Base-by-base conservation (phyloP, 2,113 vertebrate species). In the Seriola rivoliana region DNA sequence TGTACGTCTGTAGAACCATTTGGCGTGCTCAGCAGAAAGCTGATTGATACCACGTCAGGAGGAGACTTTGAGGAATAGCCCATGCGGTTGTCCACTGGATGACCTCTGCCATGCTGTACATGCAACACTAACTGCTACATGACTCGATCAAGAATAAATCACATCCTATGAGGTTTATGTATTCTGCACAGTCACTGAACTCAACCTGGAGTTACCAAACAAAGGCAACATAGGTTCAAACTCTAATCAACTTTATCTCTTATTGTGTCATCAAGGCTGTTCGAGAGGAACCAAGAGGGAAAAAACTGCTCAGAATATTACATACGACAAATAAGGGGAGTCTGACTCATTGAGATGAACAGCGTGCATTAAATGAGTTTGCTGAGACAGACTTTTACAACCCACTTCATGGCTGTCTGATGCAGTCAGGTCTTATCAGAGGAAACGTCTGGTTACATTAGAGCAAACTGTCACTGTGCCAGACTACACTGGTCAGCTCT, bases 371-470 rank as follows among this genome's bases (percentile, higher is more conserved):
- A 71, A 82, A 90, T 76, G 75, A 78, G 88, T 89, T 88, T 89
- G 89, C 87, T 81, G 89, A 89, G 87, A 85, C 69, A 57, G 72
- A 80, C 78, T 86, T 92, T 91, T 89, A 88, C 86, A 83, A 71
- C 78, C 78, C 76, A 52, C 78, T 87, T 85, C 85, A 69, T 68
- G 71, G 78, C 71, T 89, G 90, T 92, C 92, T 87, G 73, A 84
- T 3, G 50, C 21, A 38, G 40, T 92, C 85, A 76, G 71, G 77
- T 72, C 80, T 90, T 75, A 91, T 92, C 89, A 82, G 71, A 91
- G 86, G 89, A 91, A 91, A 90, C 69, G 82, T 90, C 90, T 90
- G 90, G 82, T 44, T 71, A 50, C 86, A 89, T 88, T 85, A 88
- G 77, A 67, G 78, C 62, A 60, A 40, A 77, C 29, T 78, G 88